Base-by-base conservation (phyloP, 1,140 invertebrate species). In the Lerema accius region DNA sequence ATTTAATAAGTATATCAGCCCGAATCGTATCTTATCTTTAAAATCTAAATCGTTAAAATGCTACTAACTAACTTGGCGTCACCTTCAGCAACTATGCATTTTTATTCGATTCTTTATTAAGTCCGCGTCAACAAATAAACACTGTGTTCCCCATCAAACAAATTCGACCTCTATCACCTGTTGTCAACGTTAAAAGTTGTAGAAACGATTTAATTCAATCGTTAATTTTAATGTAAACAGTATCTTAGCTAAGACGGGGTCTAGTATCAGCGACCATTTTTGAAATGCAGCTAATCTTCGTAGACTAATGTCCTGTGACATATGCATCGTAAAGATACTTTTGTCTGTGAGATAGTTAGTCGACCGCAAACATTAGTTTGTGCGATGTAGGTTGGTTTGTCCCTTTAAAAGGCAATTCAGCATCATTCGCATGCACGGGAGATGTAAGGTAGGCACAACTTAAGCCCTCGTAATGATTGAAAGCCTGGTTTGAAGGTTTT, bases 401-500 rank as follows among this genome's bases (percentile, higher is more conserved):
- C 73, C 70, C 76, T 78, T 68, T 78, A 78, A 73, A 78, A 69
- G 73, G 76, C 43, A 73, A 78, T 67, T 71, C 76, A 69, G 69
- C 71, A 72, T 76, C 66, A 73, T 78, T 78, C 65, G 48, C 61
- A 76, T 72, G 72, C 69, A 58, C 26, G 42, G 53, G 53, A 58
- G 53, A 58, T 58, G 53, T 58, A 58, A 58, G 42, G 53, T 19
- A 58, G 53, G 42, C 53, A 58, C 53, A 58, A 46, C 40, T 35
- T 58, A 58, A 32, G 53, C 35, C 62, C 62, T 58, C 42, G 32
- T 42, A 50, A 42, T 40, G 62, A 64, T 64, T 64, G 62, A 64
- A 40, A 64, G 45, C 23, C 53, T 42, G 42, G 51, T 49, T 58
- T 56, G 62, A 64, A 58, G 51, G 62, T 64, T 56, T 58, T 49